These are phyloP conservation scores for Lacerta agilis DNA, from an alignment of 2,797 vertebrate species.

Conservation along the genomic window DNA sequence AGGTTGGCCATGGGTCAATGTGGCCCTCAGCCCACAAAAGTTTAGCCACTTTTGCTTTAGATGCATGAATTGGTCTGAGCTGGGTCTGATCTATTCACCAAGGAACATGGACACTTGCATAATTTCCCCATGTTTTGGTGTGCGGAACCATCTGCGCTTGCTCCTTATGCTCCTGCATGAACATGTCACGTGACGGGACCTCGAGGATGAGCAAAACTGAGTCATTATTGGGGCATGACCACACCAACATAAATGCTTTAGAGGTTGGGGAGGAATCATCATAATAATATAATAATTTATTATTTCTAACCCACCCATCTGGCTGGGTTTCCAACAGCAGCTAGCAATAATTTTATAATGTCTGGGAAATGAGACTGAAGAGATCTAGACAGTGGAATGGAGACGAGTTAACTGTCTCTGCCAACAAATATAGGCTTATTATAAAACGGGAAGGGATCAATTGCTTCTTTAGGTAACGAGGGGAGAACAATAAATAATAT, in stretches of 20 bases:
- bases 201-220: background rate
- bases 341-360: background rate
- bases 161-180: background rate
- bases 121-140: background rate
- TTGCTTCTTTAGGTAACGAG: background rate
- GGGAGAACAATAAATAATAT: constrained; percentile 12
- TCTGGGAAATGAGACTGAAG: background rate
- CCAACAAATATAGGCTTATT: background rate
- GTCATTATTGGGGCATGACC: background rate
- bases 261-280: too few species aligned
- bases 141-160: background rate
- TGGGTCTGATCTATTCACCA: too few species aligned
- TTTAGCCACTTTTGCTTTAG: too few species aligned
- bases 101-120: background rate
- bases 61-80: too few species aligned
- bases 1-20: too few species aligned
- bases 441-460: background rate
- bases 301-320: too few species aligned
- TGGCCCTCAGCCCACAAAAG: too few species aligned
- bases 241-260: background rate
- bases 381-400: background rate
- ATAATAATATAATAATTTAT: too few species aligned
- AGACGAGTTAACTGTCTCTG: background rate
- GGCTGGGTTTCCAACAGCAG: background rate
- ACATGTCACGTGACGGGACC: background rate